Evolutionary conservation across 2,113 vertebrate species (phyloP), one percentile per base, ranked within the genome.

Genomic region (Panthera uncia): DNA sequence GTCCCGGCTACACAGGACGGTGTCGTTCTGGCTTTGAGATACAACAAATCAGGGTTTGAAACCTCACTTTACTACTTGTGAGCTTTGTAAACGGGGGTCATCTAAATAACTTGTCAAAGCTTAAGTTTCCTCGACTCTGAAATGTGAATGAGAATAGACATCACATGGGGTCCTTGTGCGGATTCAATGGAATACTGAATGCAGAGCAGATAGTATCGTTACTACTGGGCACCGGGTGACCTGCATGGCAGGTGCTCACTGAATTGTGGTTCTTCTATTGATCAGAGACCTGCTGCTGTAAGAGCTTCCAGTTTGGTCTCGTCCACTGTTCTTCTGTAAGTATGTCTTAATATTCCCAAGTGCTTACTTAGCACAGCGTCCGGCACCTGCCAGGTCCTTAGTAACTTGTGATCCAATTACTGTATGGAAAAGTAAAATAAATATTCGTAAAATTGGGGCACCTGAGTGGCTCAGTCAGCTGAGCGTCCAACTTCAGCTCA

Each of bases 221-320:
- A 14, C 13, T 48, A 11, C 12, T 23, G 36, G 73, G 4, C 5
- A 0, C 14, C 29, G 14, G 33, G 10, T 3, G n/a, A 5, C 1
- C 19, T 7, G 0, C 36, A 0, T 0, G 14, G 27, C 15, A 41
- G 27, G 21, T 3, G 1, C 27, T n/a, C 9, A 3, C 45, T 9
- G 9, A 50, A 10, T 7, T 31, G 7, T 2, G 18, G 1, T 7
- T 79, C 63, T 76, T 41, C 3, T 0, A 1, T 52, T 25, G 23
- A 14, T 48, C 41, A 87, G 41, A 61, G 16, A 13, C 5, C 15
- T 84, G 74, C 19, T 74, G 3, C 23, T 50, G 0, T 4, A 19
- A 21, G 13, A 29, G 4, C 66, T 80, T 80, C 13, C 7, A n/a
- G 1, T 27, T 23, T 38, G 31, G 5, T 65, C 45, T 84, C 86